Conservation (phyloP, 2,888 invertebrate genomes). For the Eupithecia tripunctaria region DNA sequence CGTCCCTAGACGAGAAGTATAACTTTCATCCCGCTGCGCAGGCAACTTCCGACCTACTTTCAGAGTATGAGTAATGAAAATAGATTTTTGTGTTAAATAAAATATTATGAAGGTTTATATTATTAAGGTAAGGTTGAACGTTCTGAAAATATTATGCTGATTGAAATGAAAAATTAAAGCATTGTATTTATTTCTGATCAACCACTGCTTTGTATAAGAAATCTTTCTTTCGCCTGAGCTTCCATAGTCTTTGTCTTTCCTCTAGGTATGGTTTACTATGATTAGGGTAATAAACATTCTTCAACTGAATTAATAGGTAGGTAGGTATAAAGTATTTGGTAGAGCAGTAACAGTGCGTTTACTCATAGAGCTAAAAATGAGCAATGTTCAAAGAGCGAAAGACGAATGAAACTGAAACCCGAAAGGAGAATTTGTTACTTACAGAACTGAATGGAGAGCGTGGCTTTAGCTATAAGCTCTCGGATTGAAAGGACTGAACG, state of each 20-base stretch:
- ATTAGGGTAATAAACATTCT: neutral
- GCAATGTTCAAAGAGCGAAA: conserved; percentile 10
- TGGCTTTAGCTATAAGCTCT: conserved; percentile 35
- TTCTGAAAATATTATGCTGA: neutral
- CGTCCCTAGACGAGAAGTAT: no score
- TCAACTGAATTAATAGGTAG: neutral
- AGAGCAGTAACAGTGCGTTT: neutral
- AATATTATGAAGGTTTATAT: no score
- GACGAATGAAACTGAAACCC: conserved; percentile 24
- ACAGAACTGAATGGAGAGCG: conserved; percentile 33
- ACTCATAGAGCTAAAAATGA: conserved; percentile 12
- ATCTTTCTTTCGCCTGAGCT: neutral
- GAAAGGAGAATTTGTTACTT: conserved; percentile 35
- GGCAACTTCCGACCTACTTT: no score
- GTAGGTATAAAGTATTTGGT: neutral
- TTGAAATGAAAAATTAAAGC: neutral
- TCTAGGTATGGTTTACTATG: no score
- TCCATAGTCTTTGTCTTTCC: no score
- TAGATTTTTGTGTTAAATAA: no score
- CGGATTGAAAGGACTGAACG: conserved; percentile 32
- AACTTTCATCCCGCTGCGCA: no score
- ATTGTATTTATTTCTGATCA: neutral
- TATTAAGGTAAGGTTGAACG: no score
- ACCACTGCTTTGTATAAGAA: neutral
- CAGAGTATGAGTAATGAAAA: no score